Evolutionary conservation across 2,797 vertebrate species (phyloP), one percentile per base, ranked within the genome.

Genomic region (Kryptopterus vitreolus): DNA sequence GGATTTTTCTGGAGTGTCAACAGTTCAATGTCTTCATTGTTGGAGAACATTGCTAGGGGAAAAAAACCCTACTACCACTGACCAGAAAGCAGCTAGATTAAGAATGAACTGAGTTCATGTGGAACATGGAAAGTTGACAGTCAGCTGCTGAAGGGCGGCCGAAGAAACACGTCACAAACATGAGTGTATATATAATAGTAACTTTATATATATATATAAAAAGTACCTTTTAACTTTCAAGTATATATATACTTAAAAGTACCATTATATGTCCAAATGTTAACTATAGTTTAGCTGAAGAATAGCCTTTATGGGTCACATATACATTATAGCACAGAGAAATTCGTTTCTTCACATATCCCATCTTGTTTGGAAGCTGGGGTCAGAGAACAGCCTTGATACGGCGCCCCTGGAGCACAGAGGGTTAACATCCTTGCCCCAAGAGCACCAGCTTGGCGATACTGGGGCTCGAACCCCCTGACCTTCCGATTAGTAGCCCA

Each of bases 11-110:
- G 76, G 53, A 62, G 62, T n/a, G 16, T 52, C 4, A 8, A 55
- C 69, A 55, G n/a, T 20, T 79, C 18, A 81, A 81, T 75, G 63
- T 70, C 3, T 4, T 63, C 61, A 76, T 79, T 84, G 83, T 84
- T 76, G 53, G 26, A 16, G 46, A 55, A 31, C 78, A n/a, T 53
- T 62, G 13, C 3, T n/a, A n/a, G n/a, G n/a, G 52, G 43, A 52
- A 33, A n/a, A 38, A 71, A 18, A 15, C 20, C 12, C 52, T 31
- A 12, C 77, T 58, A 69, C 11, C 26, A 61, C 38, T 33, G 53
- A 33, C 53, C 7, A 20, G 12, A 38, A 38, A 33, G 13, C 35
- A 78, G 20, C 35, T 57, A 58, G 1, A 69, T 58, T 9, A 29
- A 33, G 20, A 71, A 53, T 53, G 48, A 38, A 73, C 53, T 43